Base-by-base conservation (phyloP, 2,797 vertebrate species). In the Cottoperca gobio region DNA sequence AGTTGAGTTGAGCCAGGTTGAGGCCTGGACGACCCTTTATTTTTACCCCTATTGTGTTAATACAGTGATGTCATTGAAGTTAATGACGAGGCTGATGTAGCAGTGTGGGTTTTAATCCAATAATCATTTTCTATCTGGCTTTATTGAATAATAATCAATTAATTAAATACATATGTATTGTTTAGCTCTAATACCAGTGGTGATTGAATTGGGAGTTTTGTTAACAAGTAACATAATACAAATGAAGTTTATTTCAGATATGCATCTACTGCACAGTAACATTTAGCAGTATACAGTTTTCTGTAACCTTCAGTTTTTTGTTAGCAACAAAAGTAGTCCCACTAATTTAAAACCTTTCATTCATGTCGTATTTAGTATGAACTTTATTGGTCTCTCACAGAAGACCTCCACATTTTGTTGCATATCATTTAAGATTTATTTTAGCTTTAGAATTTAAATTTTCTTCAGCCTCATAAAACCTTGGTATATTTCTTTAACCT, bases 391-490 rank as follows among this genome's bases (percentile, higher is more conserved):
- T 33, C 17, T 49, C 12, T 49, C 23, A 12, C 4, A 42, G 49
- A 24, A n/a, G 31, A 40, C 42, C 50, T 48, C 8, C 10, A 39
- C 21, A 28, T 62, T 40, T n/a, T 6, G 24, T 21, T 49, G 28
- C 45, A 63, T 54, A 10, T 65, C 16, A 54, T 64, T 40, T 48
- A 28, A 49, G 23, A 26, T 54, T 67, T 61, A 16, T 67, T 57
- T 42, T 14, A 48, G 21, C 35, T 26, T 24, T 19, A 45, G 7
- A 74, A 40, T 70, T 57, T 28, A 66, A 43, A 43, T 75, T 75
- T 58, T 60, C 13, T 24, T 64, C 45, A 37, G 53, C 3, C 39
- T 70, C 68, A 54, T 76, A 66, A 76, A 82, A 73, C 10, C 10
- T 24, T 6, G 28, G 11, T 19, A 3, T 69, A 58, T 76, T 70